Conservation (phyloP, 1,140 invertebrate genomes). For the Eriocheir sinensis region DNA sequence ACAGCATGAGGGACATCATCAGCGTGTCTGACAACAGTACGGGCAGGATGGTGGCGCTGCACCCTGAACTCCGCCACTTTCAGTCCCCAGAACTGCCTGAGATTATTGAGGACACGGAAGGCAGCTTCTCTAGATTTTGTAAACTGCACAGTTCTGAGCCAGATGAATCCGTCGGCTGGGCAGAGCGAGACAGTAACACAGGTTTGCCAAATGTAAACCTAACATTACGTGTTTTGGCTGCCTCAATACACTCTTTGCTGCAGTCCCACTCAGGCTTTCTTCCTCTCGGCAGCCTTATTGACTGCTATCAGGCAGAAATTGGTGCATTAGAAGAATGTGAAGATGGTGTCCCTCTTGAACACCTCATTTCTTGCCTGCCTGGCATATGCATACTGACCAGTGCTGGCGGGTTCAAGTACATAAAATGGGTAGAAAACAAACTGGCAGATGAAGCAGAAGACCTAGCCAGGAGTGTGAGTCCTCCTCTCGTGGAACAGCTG, state of each 20-base stretch:
- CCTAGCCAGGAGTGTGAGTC: conserved; percentile 83
- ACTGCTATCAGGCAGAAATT: conserved; percentile 90
- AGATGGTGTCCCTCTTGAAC: conserved; percentile 91
- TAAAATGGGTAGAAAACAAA: conserved; percentile 83
- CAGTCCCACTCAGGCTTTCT: conserved; percentile 87
- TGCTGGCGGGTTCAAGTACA: conserved; percentile 82
- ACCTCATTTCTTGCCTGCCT: conserved; percentile 91
- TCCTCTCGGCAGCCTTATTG: conserved; percentile 88
- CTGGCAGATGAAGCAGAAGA: conserved; percentile 80
- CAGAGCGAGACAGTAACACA: conserved; percentile 87
- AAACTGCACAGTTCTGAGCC: conserved; percentile 83
- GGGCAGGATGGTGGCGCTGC: conserved; percentile 87
- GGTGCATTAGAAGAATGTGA: conserved; percentile 84
- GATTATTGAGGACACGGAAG: conserved; percentile 55
- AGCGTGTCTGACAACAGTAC: conserved; percentile 78
- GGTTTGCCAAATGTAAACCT: conserved; percentile 88
- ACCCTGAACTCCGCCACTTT: conserved; percentile 81
- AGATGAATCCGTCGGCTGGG: conserved; percentile 86
- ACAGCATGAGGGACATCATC: conserved; percentile 78
- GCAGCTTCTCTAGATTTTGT: conserved; percentile 83
- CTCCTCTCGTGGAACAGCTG: conserved; percentile 85
- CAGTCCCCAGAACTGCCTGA: conserved; percentile 82
- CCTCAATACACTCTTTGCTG: conserved; percentile 87
- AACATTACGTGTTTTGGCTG: conserved; percentile 85
- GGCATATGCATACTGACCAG: conserved; percentile 85